Conservation (phyloP, 2,113 vertebrate species). For the Geococcyx californianus region DNA sequence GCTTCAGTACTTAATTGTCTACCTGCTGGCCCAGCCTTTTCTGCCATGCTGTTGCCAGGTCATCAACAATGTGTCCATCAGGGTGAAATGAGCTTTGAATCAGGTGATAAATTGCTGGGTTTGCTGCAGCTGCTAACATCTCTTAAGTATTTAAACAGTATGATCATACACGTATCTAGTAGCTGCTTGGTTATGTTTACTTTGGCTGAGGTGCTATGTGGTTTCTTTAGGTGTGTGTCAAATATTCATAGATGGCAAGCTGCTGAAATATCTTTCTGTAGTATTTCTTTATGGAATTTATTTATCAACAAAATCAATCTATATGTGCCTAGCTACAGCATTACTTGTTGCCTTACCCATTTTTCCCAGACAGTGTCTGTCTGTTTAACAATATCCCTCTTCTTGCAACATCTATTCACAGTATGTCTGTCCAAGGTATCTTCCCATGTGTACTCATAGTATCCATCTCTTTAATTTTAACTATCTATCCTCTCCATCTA, state of each 20-base stretch:
- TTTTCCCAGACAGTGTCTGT: slow-evolving; percentile 1
- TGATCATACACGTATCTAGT: slow-evolving; percentile 9
- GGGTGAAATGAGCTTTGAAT: background rate
- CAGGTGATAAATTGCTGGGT: slow-evolving; percentile 19
- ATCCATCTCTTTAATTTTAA: slow-evolving; percentile 60
- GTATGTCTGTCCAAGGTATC: background rate
- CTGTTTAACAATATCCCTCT: slow-evolving; percentile 16
- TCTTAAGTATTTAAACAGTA: slow-evolving; percentile 58
- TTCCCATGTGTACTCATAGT: slow-evolving; percentile 5
- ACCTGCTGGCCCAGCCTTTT: background rate
- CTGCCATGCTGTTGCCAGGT: background rate
- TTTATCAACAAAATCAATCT: slow-evolving; percentile 58
- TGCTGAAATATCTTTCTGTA: slow-evolving; percentile 49
- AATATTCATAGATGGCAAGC: slow-evolving; percentile 62
- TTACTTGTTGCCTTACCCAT: slow-evolving; percentile 32
- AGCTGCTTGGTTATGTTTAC: slow-evolving; percentile 43
- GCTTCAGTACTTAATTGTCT: background rate
- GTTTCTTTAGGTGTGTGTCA: slow-evolving; percentile 57
- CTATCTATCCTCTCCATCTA: background rate
- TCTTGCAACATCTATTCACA: slow-evolving; percentile 14
- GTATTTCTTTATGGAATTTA: slow-evolving; percentile 70
- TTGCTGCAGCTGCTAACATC: slow-evolving; percentile 20
- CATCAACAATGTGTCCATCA: background rate
- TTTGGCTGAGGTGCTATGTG: slow-evolving; percentile 40
- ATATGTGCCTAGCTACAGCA: background rate